Base-by-base conservation (phyloP, 1,140 invertebrate species). In the Idris sp. region DNA sequence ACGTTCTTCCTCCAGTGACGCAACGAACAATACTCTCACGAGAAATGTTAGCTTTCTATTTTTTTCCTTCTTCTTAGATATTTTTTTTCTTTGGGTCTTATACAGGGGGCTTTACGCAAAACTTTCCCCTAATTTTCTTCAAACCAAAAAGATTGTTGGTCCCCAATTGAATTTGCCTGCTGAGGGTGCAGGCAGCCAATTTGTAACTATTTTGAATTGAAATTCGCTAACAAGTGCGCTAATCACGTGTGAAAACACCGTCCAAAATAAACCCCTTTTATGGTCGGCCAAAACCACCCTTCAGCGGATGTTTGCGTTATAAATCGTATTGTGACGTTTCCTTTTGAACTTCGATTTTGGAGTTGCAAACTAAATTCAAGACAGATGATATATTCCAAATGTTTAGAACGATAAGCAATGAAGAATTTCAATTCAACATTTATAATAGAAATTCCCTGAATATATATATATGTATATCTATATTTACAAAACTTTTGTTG, bases 21-120 rank as follows among this genome's bases (percentile, higher is more conserved):
- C 79, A 85, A 84, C 83, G 77, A 79, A 83, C 83, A 82, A 83
- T 86, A 76, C 81, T 77, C 79, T 84, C 81, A 83, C 78, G 76
- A 84, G 79, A 84, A 78, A 76, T 82, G 84, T 81, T 79, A 79
- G 84, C 81, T 85, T 85, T 86, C 79, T 77, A 79, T 79, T 86
- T 82, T 67, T 71, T 77, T 54, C n/a, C 10, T 61, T 58, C 19
- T 65, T 61, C 51, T 3, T 25, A 14, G 14, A n/a, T n/a, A n/a
- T n/a, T n/a, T n/a, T n/a, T 43, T 49, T 51, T 54, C 28, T 48
- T 38, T 56, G 43, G 73, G 49, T 41, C 25, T 25, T 79, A 78
- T 79, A 83, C 81, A 40, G 65, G 71, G 22, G 75, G 67, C 81
- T 71, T 79, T 81, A 77, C 81, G 80, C 78, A 84, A 85, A 74